A percentile compares a stretch with the other conserved stretches of the same genome.
Evolutionary conservation across 2,113 vertebrate genomes (phyloP).

Genomic region (Chrysochloris asiatica): DNA sequence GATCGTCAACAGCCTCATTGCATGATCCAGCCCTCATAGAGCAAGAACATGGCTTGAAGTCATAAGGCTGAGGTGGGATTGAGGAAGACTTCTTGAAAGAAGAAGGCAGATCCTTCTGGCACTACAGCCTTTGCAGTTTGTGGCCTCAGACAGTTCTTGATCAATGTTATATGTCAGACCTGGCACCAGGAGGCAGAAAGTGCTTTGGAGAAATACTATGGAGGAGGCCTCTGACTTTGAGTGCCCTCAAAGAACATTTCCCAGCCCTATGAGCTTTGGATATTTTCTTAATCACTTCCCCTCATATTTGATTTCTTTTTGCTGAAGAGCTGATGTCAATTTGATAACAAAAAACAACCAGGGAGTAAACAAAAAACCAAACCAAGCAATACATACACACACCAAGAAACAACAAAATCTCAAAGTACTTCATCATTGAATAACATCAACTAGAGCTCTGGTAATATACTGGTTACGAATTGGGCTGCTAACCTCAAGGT

Average conservation of each 20-base stretch:
- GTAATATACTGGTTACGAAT: no score
- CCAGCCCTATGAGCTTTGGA: not conserved
- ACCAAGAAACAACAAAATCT: no score
- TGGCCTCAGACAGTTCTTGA: not conserved
- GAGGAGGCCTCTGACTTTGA: not conserved
- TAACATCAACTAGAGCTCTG: not conserved
- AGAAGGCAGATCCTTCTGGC: not conserved
- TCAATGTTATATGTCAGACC: not conserved
- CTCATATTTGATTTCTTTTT: not conserved
- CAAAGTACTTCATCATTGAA: not conserved
- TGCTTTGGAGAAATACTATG: not conserved
- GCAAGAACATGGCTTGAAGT: not conserved
- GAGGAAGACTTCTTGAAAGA: not conserved
- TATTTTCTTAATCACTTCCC: not conserved
- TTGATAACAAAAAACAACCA: not conserved
- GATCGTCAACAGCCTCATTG: not conserved
- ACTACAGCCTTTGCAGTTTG: accelerated
- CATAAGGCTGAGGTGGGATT: not conserved
- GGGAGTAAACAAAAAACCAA: constrained; percentile 18
- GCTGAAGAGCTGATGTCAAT: not conserved
- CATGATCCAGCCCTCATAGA: not conserved
- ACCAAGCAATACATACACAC: no score
- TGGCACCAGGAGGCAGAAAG: not conserved
- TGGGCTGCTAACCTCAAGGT: no score
- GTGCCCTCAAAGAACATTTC: no score